Evolutionary conservation across 2,797 vertebrate species (phyloP).

Genomic region (Notolabrus celidotus): DNA sequence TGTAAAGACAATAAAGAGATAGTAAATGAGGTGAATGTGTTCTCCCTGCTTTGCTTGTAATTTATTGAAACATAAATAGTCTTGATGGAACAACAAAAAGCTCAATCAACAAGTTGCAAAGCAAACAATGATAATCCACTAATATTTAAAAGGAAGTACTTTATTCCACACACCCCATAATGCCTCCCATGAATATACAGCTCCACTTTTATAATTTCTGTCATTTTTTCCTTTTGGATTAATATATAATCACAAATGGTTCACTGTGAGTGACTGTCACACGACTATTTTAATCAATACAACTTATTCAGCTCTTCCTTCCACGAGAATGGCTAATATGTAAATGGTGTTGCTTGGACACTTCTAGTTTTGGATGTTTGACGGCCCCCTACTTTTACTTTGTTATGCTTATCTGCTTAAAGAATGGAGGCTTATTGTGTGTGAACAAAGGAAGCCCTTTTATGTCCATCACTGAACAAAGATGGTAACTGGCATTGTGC

Average conservation of each 20-base stretch:
- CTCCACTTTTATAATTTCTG: conserved; percentile 34
- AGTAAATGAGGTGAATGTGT: conserved; percentile 68
- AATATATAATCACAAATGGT: conserved; percentile 52
- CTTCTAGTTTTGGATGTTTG: conserved; percentile 81
- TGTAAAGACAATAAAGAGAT: conserved; percentile 74
- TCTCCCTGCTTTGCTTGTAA: conserved; percentile 69
- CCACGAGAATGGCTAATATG: conserved; percentile 74
- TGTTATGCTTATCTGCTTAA: conserved; percentile 85
- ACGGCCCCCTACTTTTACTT: conserved; percentile 87
- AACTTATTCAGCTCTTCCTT: conserved; percentile 69
- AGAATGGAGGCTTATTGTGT: conserved; percentile 83
- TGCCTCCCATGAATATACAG: conserved; percentile 28
- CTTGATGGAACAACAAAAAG: conserved; percentile 40
- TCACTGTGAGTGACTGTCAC: conserved; percentile 55
- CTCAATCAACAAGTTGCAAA: conserved; percentile 47
- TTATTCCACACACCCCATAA: conserved; percentile 40
- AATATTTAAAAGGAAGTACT: conserved; percentile 40
- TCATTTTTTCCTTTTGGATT: conserved; percentile 47
- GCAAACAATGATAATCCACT: conserved; percentile 42
- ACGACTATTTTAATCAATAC: conserved; percentile 62
- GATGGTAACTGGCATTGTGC: conserved; percentile 85
- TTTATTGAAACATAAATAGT: conserved; percentile 67
- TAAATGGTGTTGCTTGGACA: conserved; percentile 83
- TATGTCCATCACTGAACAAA: conserved; percentile 91
- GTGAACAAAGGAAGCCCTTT: conserved; percentile 81